Evolutionary conservation across 2,888 invertebrate genomes (phyloP).

Genomic region (Acholoe squamosa): DNA sequence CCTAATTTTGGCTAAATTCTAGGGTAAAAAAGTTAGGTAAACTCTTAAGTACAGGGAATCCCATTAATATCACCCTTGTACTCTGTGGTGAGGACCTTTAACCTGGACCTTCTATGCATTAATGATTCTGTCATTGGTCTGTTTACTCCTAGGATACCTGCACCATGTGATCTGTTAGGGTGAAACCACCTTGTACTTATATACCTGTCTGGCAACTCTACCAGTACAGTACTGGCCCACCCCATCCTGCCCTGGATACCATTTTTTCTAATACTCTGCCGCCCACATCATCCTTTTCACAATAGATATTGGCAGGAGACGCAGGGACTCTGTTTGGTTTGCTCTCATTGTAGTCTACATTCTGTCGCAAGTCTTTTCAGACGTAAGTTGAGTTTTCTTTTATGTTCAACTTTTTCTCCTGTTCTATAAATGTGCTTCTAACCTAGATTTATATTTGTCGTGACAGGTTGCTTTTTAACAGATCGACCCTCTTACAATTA

Average conservation of each 20-base stretch:
- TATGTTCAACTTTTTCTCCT: no score
- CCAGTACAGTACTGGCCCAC: no score
- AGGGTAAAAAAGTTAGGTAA: no score
- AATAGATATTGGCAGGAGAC: slow-evolving; percentile 9
- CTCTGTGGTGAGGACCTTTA: no score
- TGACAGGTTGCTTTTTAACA: no score
- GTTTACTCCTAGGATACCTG: not conserved
- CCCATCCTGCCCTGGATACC: not conserved
- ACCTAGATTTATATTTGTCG: no score
- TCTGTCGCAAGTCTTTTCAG: slow-evolving; percentile 8
- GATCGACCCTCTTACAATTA: no score
- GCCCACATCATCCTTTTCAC: not conserved
- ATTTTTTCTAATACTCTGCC: not conserved
- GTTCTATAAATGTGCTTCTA: no score
- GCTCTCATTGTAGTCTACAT: not conserved
- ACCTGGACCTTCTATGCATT: not conserved
- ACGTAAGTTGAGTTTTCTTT: not conserved
- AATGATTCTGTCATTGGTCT: not conserved
- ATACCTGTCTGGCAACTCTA: slow-evolving; percentile 5
- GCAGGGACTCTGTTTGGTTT: not conserved
- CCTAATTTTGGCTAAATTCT: no score
- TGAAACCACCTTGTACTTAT: not conserved
- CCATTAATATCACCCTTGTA: no score
- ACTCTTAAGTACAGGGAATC: no score
- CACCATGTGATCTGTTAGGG: not conserved